Percentiles rank a stretch among this genome's conserved stretches.
Evolutionary conservation across 2,888 invertebrate species (phyloP).

Genomic region (Drosophila neonasuta): DNA sequence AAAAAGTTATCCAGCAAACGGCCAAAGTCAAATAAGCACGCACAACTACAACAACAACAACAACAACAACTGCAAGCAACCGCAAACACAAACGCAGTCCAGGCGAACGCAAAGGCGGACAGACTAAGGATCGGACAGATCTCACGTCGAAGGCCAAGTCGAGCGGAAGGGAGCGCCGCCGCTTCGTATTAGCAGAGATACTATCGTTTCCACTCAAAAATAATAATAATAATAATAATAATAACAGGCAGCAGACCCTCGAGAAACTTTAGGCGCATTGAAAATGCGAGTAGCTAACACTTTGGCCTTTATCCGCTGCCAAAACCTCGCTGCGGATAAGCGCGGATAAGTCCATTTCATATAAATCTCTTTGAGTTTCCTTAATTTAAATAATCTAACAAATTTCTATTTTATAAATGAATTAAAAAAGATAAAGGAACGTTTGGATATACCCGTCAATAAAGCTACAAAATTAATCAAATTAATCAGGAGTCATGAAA

Average conservation of each 20-base stretch:
- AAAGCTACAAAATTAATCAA: no score
- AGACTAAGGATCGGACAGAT: constrained; percentile 17
- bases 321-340: constrained; percentile 18
- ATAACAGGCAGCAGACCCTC: constrained; percentile 19
- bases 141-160: constrained; percentile 39
- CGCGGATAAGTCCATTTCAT: constrained; percentile 9
- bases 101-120: not conserved
- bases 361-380: no score
- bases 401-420: no score
- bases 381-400: no score
- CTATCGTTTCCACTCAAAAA: constrained; percentile 51
- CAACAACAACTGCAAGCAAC: not conserved
- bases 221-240: constrained; percentile 54
- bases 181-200: constrained; percentile 65
- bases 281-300: constrained; percentile 22
- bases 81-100: not conserved
- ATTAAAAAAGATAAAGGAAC: no score
- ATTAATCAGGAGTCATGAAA: no score
- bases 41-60: constrained; percentile 33
- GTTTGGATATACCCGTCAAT: no score
- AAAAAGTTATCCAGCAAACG: constrained; percentile 41
- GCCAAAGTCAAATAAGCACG: constrained; percentile 75
- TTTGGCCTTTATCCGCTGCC: constrained; percentile 14
- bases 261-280: constrained; percentile 2
- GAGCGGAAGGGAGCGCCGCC: constrained; percentile 64